Conservation (phyloP, 2,888 invertebrate genomes). For the Arrhopalites spinosus region DNA sequence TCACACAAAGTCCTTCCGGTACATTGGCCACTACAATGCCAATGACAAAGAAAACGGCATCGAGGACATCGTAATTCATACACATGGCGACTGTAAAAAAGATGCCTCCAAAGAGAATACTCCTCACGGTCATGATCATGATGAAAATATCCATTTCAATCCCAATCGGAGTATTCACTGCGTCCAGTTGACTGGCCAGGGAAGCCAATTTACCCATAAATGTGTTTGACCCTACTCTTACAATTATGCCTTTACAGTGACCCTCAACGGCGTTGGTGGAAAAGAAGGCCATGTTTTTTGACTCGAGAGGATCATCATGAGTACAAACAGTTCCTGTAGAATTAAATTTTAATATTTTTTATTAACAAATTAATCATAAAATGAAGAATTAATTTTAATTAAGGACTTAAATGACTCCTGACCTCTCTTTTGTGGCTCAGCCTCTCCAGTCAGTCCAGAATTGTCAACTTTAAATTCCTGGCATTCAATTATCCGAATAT, state of each 20-base stretch:
- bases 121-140: conserved; percentile 71
- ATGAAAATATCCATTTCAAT: conserved; percentile 78
- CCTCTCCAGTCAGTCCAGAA: conserved; percentile 72
- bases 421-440: conserved; percentile 66
- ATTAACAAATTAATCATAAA: too few species aligned
- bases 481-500: conserved; percentile 64
- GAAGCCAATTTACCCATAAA: conserved; percentile 75
- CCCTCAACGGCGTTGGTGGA: conserved; percentile 68
- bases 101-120: conserved; percentile 69
- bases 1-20: conserved; percentile 60
- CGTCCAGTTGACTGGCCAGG: conserved; percentile 68
- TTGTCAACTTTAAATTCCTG: conserved; percentile 69
- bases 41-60: conserved; percentile 53
- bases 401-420: too few species aligned
- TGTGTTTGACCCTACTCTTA: conserved; percentile 70
- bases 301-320: conserved; percentile 64
- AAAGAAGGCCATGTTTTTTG: conserved; percentile 65
- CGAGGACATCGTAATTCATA: conserved; percentile 67
- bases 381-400: too few species aligned
- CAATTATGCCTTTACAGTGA: conserved; percentile 67
- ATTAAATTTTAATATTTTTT: too few species aligned
- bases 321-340: conserved; percentile 59
- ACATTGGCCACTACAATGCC: conserved; percentile 77
- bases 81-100: conserved; percentile 74
- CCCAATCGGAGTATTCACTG: conserved; percentile 75